Conservation (phyloP, 2,888 invertebrate genomes). For the Rhagonycha lutea region DNA sequence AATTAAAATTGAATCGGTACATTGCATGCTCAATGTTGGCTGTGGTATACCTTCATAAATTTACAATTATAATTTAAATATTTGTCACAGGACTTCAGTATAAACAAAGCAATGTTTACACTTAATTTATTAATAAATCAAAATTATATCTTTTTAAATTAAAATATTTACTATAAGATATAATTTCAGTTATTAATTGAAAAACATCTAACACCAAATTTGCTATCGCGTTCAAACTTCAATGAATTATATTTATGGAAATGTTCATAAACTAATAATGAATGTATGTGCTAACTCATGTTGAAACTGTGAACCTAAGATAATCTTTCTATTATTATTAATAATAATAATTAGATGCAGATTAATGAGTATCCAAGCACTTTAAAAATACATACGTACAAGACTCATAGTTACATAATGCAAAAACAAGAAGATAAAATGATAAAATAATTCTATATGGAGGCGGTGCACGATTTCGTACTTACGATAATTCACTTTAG, state of each 20-base stretch:
- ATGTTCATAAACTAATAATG: background rate
- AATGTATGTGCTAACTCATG: background rate
- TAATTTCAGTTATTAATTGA: too few relatives aligned
- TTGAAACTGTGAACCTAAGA: background rate
- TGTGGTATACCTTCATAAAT: background rate
- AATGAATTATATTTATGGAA: background rate
- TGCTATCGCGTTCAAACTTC: background rate
- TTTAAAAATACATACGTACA: background rate
- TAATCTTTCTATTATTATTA: background rate
- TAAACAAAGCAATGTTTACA: conserved; percentile 9
- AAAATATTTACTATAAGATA: too few relatives aligned
- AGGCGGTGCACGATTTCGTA: too few relatives aligned
- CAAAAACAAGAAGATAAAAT: background rate
- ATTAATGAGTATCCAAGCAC: background rate
- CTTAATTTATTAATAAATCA: background rate
- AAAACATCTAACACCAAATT: background rate
- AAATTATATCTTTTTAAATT: background rate
- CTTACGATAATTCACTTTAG: too few relatives aligned
- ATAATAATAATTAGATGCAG: background rate
- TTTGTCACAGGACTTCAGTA: background rate
- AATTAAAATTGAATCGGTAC: background rate
- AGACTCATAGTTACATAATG: background rate
- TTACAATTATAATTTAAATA: background rate
- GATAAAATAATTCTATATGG: background rate
- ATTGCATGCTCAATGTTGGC: background rate